Evolutionary conservation across 2,113 vertebrate species (phyloP).

Genomic region (Mormoops blainvillei): DNA sequence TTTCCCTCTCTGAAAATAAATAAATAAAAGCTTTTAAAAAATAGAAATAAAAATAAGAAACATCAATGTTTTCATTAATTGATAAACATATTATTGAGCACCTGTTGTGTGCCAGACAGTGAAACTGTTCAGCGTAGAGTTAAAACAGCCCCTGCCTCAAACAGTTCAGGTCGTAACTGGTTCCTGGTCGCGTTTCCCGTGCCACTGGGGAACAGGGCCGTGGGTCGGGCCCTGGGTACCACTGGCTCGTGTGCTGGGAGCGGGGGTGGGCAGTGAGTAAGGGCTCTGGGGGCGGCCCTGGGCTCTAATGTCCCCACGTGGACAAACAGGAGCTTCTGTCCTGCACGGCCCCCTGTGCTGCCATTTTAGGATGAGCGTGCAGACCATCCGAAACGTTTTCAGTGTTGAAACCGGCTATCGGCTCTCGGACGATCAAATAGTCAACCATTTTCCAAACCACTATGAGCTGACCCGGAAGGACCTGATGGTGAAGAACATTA

Average conservation of each 20-base stretch:
- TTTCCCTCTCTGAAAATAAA: no score
- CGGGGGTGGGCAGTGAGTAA: neutral
- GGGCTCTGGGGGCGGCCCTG: neutral
- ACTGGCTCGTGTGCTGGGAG: accelerated
- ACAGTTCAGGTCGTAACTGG: accelerated
- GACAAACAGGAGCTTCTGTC: accelerated
- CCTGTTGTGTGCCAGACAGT: neutral
- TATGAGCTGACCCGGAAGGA: slow-evolving; percentile 98
- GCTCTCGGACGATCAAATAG: slow-evolving; percentile 95
- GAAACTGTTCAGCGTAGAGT: neutral
- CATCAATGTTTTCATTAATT: accelerated
- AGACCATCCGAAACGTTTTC: slow-evolving; percentile 96
- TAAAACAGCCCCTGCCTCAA: accelerated
- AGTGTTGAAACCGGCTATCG: slow-evolving; percentile 97
- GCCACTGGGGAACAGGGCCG: accelerated
- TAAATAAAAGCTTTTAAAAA: no score
- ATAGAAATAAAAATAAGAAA: no score
- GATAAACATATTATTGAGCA: neutral
- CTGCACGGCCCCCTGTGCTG: accelerated
- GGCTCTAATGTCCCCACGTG: accelerated
- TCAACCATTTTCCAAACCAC: slow-evolving; percentile 99
- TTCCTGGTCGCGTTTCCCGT: accelerated
- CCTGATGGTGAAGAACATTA: slow-evolving; percentile 99
- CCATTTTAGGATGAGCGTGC: slow-evolving; percentile 94
- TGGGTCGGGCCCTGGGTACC: accelerated